Base-by-base conservation (phyloP, 2,113 vertebrate genomes). In the Dipodomys ordii region DNA sequence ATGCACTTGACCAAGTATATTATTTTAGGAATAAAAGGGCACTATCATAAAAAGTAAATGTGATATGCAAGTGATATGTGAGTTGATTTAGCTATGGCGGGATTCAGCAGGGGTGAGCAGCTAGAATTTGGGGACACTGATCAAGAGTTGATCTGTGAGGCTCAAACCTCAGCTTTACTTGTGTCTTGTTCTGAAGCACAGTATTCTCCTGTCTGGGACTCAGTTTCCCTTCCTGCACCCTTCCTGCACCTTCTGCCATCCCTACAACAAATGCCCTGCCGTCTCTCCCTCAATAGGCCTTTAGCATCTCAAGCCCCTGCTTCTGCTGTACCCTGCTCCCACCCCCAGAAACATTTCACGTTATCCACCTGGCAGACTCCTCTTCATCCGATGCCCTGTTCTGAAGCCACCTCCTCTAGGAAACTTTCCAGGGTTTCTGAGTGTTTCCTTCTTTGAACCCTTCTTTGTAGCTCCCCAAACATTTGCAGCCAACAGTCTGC, bases 201-300 rank as follows among this genome's bases (percentile, higher is more conserved):
- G 27, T 71, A 3, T 87, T 86, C 25, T 35, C 20, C 30, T 53
- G 22, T 71, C n/a, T 65, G 15, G 11, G 19, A 62, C 72, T 87
- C 71, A 35, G 27, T 87, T 92, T 87, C 67, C 65, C 89, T 83
- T 71, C 15, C 62, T 86, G 32, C 12, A 32, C 67, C 65, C 89
- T 83, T 71, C 15, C 62, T 86, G 32, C 12, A 32, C 3, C 20
- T 39, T 73, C 53, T 65, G 46, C 57, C 20, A 65, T 6, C 10
- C 7, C 46, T 62, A 67, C 39, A 53, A 13, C 2, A 84, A 15
- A 73, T 35, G 11, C 12, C 39, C 15, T 35, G 12, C 19, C 83
- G 80, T 80, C 12, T 83, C 57, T 73, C 73, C 69, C 60, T 53
- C 23, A 39, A 28, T 15, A 12, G 71, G n/a, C 18, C 30, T 69